phyloP scores from a whole-genome alignment of 2,797 vertebrate species.

The Myotis pilosus region DNA sequence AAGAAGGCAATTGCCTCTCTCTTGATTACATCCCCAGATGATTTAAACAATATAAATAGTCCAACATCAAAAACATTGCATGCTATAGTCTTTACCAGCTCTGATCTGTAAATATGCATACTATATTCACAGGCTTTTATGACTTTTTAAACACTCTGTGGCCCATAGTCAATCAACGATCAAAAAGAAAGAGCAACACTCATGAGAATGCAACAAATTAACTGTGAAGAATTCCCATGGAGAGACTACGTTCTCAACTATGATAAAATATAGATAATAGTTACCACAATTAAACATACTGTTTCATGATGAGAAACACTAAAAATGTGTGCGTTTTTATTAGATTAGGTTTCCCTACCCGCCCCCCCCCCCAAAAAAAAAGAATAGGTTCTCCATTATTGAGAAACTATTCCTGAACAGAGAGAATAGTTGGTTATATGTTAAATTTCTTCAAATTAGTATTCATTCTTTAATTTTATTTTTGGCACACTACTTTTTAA shows the following conservation, averaged over 20 bases:
- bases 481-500: background rate
- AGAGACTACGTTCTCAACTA: background rate
- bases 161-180: background rate
- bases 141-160: background rate
- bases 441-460: background rate
- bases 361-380: no score
- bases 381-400: background rate
- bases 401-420: background rate
- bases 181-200: background rate
- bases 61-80: background rate
- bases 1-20: background rate
- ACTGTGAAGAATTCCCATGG: background rate
- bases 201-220: background rate
- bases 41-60: background rate
- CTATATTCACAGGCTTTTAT: background rate
- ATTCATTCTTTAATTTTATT: background rate
- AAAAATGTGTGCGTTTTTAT: background rate
- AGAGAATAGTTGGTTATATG: background rate
- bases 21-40: background rate
- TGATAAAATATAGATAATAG: background rate
- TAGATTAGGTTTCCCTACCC: background rate
- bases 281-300: background rate
- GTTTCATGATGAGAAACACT: background rate
- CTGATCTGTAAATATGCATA: background rate
- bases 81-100: background rate